Base-by-base conservation (phyloP, 2,888 invertebrate genomes). In the Leptinotarsa juncta region DNA sequence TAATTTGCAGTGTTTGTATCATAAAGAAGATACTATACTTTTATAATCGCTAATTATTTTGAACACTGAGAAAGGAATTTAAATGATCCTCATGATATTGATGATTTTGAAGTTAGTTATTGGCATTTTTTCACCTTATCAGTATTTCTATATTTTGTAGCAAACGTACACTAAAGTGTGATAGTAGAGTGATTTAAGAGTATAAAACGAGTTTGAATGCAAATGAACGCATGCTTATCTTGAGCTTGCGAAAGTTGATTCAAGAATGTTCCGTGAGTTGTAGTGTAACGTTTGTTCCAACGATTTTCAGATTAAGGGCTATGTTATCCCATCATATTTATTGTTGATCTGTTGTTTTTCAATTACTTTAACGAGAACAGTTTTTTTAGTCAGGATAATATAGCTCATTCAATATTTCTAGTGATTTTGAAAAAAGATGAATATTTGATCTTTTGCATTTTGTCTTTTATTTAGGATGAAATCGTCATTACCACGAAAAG, bases 251-350 rank as follows among this genome's bases (percentile, higher is more conserved):
- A 77, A 70, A 76, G 73, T 77, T 74, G 75, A 55, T 72, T 71
- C 65, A 79, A 79, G 73, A 79, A 73, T 67, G 70, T 60, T 76
- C 62, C 82, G 84, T 71, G 70, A 85, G 85, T 80, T 84, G 85
- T 85, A 87, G 87, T 85, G 85, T 84, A 82, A 79, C 82, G 83
- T 87, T 87, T 86, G 86, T 84, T 86, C 84, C 85, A 82, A 80
- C 80, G 78, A 82, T 83, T 82, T 81, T 81, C 82, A 82, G 73
- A 79, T 81, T 71, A 75, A 77, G 84, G 84, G 83, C 83, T 84
- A 85, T 81, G 82, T 85, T 85, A 83, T 82, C 78, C 75, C 67
- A 49, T 48, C 67, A 26, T 77, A 65, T 77, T 70, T 4, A 53
- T 26, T 51, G 14, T 23, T n/a, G n/a, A 16, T 16, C n/a, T 53